phyloP scores from a whole-genome alignment of 2,797 vertebrate species.

The Phrynocephalus vlangalii region DNA sequence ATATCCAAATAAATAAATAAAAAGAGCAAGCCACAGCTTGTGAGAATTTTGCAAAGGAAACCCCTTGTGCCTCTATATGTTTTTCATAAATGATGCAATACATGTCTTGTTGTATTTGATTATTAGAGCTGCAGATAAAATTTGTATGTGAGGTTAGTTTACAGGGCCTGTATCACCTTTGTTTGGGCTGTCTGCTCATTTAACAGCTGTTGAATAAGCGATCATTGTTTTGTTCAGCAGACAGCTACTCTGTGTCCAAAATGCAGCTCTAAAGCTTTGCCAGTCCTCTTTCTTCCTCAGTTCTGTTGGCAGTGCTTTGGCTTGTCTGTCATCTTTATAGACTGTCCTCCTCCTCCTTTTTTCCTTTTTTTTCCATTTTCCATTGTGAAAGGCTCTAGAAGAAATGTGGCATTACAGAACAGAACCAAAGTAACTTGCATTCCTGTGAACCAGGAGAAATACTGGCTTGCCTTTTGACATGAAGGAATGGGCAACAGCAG shows the following conservation, averaged over 20 bases:
- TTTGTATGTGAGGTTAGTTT: not conserved
- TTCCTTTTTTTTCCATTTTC: not conserved
- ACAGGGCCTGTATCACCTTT: slow-evolving; percentile 13
- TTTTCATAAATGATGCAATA: slow-evolving; percentile 14
- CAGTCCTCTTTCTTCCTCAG: not conserved
- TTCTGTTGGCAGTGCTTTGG: slow-evolving; percentile 12
- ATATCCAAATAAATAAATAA: not conserved
- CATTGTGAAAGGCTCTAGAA: slow-evolving; percentile 22
- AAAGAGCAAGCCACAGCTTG: not conserved
- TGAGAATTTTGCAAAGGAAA: not conserved
- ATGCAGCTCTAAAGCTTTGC: slow-evolving; percentile 21
- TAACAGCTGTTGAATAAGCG: slow-evolving; percentile 26
- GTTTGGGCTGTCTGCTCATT: slow-evolving; percentile 16
- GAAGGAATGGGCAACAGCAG: not conserved
- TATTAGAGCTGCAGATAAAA: not conserved
- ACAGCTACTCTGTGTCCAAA: slow-evolving; percentile 16
- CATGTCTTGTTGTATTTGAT: not conserved
- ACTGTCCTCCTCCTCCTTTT: not conserved
- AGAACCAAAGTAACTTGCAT: not conserved
- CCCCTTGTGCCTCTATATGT: not conserved
- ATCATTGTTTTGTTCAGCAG: slow-evolving; percentile 14
- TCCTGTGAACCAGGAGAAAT: not conserved
- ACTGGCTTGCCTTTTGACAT: slow-evolving; percentile 13
- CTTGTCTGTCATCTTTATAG: slow-evolving; percentile 25
- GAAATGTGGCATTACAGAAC: slow-evolving; percentile 5